Base-by-base conservation (phyloP, 2,888 invertebrate species). In the Noctua pronuba region DNA sequence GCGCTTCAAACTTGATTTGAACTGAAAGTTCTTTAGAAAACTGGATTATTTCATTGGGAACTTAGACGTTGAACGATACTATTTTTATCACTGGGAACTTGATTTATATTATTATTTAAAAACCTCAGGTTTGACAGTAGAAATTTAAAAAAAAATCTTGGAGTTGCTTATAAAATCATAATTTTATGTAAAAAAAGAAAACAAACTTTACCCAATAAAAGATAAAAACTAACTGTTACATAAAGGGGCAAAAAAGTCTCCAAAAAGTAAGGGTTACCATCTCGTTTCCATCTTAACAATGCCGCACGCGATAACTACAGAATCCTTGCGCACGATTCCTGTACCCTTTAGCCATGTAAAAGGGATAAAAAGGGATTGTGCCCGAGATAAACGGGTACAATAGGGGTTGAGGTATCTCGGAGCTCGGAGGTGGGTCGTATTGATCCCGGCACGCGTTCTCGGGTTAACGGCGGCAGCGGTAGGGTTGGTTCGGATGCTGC, bases 291-390 rank as follows among this genome's bases (percentile, higher is more conserved):
- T 94, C 93, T 91, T 88, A 87, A 96, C 95, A 96, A 96, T 88
- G 93, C 92, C 31, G 93, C 96, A 94, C 95, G 95, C 93, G 96
- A 93, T 94, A 92, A 91, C 90, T 91, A 94, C 96, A 95, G 96
- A 96, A 95, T 96, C 96, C 93, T 91, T 95, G 95, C 94, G 94
- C 94, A 95, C 92, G 95, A 95, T 95, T 95, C 94, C 91, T 92
- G 90, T 93, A 94, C 94, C 94, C 95, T 95, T 95, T 94, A 92
- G 91, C 92, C 93, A 88, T 89, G 88, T 87, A 89, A 92, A 94
- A 93, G 93, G 94, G 94, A 94, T 94, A 93, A 92, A 91, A 93
- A 93, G 93, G 94, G 94, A 94, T 94, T 93, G 93, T 87, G 89
- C 85, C 88, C 80, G 91, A 94, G 95, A 95, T 95, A 94, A 94